Evolutionary conservation across 2,113 vertebrate species (phyloP).

Genomic region (Hyaena hyaena): DNA sequence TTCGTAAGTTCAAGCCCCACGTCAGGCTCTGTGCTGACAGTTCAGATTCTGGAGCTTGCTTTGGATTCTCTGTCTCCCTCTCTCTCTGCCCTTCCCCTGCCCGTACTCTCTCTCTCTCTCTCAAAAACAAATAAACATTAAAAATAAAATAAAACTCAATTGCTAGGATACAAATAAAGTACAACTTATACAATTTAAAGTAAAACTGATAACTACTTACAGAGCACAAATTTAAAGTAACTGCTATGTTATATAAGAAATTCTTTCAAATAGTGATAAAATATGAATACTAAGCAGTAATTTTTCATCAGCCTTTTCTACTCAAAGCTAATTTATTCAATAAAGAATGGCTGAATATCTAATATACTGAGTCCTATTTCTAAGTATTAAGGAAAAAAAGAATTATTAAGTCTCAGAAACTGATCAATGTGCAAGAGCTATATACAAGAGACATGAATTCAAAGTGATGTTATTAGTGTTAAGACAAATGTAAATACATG

Average conservation of each 20-base stretch:
- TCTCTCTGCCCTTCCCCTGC: too few relatives aligned
- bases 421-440: neutral
- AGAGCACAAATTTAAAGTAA: neutral
- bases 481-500: neutral
- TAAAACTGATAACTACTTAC: neutral
- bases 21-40: too few relatives aligned
- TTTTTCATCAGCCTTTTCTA: neutral
- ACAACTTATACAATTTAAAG: neutral
- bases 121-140: too few relatives aligned
- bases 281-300: neutral
- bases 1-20: too few relatives aligned
- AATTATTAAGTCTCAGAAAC: neutral
- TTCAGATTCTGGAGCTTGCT: too few relatives aligned
- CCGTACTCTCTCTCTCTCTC: too few relatives aligned
- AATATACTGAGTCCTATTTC: neutral
- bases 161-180: neutral
- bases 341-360: neutral
- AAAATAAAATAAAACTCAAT: neutral
- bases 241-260: neutral
- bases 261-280: constrained; percentile 19
- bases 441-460: neutral
- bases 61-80: too few relatives aligned
- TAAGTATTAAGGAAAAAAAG: neutral
- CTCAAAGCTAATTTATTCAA: neutral
- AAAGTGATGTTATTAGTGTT: neutral